Percentiles rank a stretch among this genome's conserved stretches.
phyloP scores from a whole-genome alignment of 2,888 invertebrate species.

The Caenorhabditis angaria region DNA sequence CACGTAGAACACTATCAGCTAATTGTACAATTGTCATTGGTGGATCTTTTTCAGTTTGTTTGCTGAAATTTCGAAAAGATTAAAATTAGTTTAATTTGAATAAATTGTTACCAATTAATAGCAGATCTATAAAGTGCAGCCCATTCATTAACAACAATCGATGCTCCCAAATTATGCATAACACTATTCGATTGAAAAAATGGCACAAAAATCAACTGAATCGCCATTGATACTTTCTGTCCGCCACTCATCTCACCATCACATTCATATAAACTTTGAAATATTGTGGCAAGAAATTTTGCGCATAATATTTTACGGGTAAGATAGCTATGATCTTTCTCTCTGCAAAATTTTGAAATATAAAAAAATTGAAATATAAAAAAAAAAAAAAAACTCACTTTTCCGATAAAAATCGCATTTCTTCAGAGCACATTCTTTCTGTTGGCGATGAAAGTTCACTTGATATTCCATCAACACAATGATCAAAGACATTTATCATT shows the following conservation, averaged over 20 bases:
- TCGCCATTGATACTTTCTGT: conserved; percentile 44
- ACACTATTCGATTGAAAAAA: conserved; percentile 57
- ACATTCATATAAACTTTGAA: conserved; percentile 46
- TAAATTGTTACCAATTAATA: conserved; percentile 9
- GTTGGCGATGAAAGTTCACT: conserved; percentile 22
- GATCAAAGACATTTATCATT: conserved; percentile 53
- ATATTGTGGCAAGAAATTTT: conserved; percentile 63
- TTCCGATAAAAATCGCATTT: conserved; percentile 45
- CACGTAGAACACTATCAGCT: conserved; percentile 32
- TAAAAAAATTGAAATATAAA: neutral
- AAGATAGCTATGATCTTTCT: conserved; percentile 57
- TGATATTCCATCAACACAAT: conserved; percentile 37
- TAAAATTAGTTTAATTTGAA: neutral
- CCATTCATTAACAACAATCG: conserved; percentile 61
- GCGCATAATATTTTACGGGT: conserved; percentile 65
- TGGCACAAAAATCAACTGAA: conserved; percentile 62
- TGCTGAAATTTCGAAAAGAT: conserved; percentile 15
- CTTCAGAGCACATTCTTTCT: conserved; percentile 57
- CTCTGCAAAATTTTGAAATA: conserved; percentile 26
- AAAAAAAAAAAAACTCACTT: conserved; percentile 14
- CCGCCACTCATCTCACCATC: conserved; percentile 28
- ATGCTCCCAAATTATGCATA: conserved; percentile 61
- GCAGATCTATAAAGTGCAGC: conserved; percentile 38
- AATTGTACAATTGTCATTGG: conserved; percentile 41
- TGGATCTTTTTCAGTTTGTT: conserved; percentile 21